Conservation (phyloP, 2,113 vertebrate species). For the Paradisaea rubra region DNA sequence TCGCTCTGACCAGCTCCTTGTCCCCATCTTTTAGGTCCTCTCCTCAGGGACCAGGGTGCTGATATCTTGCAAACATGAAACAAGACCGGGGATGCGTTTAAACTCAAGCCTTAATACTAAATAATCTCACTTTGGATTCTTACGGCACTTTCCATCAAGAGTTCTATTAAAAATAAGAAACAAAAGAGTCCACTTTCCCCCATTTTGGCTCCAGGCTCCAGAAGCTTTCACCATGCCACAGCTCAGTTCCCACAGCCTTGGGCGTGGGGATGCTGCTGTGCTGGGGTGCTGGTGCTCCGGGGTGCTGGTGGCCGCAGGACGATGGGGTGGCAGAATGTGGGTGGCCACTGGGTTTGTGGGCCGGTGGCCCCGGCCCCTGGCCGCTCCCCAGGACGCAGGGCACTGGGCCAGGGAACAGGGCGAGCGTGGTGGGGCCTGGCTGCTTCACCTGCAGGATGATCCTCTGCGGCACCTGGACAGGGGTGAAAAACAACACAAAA, state of each 20-base stretch:
- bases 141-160: rapidly evolving
- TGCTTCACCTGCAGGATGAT: neutral
- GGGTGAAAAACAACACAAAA: neutral
- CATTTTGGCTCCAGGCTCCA: neutral
- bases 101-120: neutral
- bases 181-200: neutral
- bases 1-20: neutral
- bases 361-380: neutral
- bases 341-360: neutral
- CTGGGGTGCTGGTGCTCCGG: neutral
- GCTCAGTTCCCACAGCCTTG: neutral
- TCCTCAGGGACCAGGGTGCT: too few relatives aligned
- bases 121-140: neutral
- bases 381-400: neutral
- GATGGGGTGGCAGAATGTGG: rapidly evolving
- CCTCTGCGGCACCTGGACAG: neutral
- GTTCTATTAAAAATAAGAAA: neutral
- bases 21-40: too few relatives aligned
- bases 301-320: neutral
- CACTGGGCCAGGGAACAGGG: neutral
- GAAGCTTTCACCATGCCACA: neutral
- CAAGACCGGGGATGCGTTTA: neutral
- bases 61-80: neutral
- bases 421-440: rapidly evolving
- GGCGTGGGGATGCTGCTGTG: neutral